A percentile compares a stretch with the other conserved stretches of the same genome.
Conservation (phyloP, 1,140 invertebrate genomes). For the Epicauta chinensis region DNA sequence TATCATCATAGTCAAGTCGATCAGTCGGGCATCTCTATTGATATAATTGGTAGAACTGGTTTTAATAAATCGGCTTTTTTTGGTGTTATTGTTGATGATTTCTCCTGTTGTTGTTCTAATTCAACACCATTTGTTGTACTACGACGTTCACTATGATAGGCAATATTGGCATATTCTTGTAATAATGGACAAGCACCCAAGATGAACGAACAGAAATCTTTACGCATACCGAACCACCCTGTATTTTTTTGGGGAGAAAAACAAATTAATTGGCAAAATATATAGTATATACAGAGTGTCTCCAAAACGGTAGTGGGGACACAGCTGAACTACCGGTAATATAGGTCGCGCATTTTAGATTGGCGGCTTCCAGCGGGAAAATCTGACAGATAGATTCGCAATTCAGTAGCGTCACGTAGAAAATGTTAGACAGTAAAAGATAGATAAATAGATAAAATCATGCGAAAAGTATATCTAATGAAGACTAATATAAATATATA, state of each 20-base stretch:
- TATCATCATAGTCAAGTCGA: not conserved
- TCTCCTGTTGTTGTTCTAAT: constrained; percentile 50
- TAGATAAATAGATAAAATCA: too few relatives aligned
- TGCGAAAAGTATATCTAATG: too few relatives aligned
- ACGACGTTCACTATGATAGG: constrained; percentile 69
- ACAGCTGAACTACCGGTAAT: too few relatives aligned
- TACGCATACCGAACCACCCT: constrained; percentile 99
- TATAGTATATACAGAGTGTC: too few relatives aligned
- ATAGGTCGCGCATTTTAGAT: too few relatives aligned
- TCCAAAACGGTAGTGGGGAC: too few relatives aligned
- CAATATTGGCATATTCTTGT: constrained; percentile 97
- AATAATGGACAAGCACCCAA: constrained; percentile 87
- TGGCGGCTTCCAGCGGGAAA: too few relatives aligned
- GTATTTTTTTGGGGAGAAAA: constrained; percentile 40
- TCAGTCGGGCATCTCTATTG: constrained; percentile 87
- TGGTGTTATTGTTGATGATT: constrained; percentile 54
- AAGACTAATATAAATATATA: too few relatives aligned
- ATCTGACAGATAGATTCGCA: too few relatives aligned
- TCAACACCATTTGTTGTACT: constrained; percentile 43
- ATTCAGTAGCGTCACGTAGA: too few relatives aligned
- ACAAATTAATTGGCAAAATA: constrained; percentile 2
- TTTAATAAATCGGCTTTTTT: constrained; percentile 71
- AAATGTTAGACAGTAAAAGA: too few relatives aligned
- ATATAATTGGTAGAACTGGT: constrained; percentile 78
- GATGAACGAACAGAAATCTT: constrained; percentile 95